Percentiles rank a stretch among this genome's conserved stretches.
Conservation (phyloP, 2,113 vertebrate genomes). For the Sciurus niger region DNA sequence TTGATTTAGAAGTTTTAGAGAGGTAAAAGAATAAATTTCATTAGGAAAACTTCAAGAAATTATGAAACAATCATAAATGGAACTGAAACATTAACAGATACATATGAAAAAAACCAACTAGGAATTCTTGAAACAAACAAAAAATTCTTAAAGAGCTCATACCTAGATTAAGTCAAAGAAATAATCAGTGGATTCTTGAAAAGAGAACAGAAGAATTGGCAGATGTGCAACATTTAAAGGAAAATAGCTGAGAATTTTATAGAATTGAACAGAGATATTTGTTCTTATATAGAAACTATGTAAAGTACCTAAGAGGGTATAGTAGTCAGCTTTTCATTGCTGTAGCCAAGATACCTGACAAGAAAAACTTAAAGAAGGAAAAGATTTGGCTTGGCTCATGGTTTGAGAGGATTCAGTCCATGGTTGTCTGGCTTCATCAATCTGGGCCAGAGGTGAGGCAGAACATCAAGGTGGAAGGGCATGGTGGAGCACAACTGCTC, state of each 20-base stretch:
- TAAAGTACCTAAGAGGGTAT: background rate
- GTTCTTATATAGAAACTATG: background rate
- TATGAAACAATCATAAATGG: background rate
- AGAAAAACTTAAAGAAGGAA: too few species aligned
- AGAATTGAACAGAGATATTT: background rate
- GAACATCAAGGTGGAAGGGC: too few species aligned
- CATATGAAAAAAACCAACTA: background rate
- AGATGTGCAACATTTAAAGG: background rate
- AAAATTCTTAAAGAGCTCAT: background rate
- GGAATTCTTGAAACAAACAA: background rate
- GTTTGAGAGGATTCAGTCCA: too few species aligned
- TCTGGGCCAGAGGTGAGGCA: too few species aligned
- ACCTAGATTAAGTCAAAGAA: background rate
- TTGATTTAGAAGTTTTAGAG: background rate
- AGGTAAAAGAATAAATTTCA: background rate
- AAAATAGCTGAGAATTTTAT: slow-evolving; percentile 7
- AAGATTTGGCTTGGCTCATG: too few species aligned
- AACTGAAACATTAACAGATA: background rate
- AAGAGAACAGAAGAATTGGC: background rate
- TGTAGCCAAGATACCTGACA: too few species aligned
- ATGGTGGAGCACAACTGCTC: too few species aligned
- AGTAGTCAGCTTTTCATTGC: too few species aligned
- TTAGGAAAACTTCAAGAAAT: background rate
- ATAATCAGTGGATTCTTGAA: background rate
- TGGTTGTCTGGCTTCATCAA: too few species aligned